These are phyloP conservation scores for Rhizomys pruinosus DNA, from an alignment of 2,113 vertebrate genomes.

Conservation along the genomic window DNA sequence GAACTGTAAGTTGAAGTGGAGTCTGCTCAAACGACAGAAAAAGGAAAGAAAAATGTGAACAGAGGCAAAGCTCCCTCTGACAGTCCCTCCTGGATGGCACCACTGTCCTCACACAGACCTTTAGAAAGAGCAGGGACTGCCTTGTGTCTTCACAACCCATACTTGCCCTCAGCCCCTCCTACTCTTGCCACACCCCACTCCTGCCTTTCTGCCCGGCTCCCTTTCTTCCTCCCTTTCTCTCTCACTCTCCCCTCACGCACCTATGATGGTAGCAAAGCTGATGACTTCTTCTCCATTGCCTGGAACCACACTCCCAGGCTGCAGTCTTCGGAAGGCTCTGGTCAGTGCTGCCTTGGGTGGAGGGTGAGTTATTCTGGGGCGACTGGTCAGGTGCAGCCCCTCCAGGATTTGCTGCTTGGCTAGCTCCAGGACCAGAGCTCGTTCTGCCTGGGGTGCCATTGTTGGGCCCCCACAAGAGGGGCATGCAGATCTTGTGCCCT, in stretches of 20 bases:
- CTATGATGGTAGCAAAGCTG: constrained; percentile 75
- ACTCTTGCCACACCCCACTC: neutral
- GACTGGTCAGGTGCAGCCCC: constrained; percentile 87
- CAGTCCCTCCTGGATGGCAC: neutral
- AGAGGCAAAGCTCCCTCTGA: neutral
- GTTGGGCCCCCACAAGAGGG: constrained; percentile 72
- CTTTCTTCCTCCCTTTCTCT: neutral
- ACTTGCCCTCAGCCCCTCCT: neutral
- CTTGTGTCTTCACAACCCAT: neutral
- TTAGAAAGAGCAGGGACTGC: neutral
- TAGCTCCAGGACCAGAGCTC: constrained; percentile 85
- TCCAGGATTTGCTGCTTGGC: constrained; percentile 91
- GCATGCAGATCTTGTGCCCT: constrained; percentile 63
- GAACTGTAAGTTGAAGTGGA: constrained; percentile 54
- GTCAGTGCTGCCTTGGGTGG: constrained; percentile 62
- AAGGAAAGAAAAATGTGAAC: neutral
- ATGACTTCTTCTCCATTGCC: constrained; percentile 63
- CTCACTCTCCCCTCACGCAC: constrained; percentile 39
- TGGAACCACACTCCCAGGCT: constrained; percentile 80
- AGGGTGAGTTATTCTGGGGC: constrained; percentile 61
- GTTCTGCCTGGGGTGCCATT: constrained; percentile 64
- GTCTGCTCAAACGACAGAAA: constrained; percentile 5
- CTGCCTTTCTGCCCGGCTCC: neutral
- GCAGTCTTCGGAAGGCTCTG: constrained; percentile 74
- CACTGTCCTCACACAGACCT: neutral